Base-by-base conservation (phyloP, 2,888 invertebrate species). In the Ashinkailepas kermadecensis region DNA sequence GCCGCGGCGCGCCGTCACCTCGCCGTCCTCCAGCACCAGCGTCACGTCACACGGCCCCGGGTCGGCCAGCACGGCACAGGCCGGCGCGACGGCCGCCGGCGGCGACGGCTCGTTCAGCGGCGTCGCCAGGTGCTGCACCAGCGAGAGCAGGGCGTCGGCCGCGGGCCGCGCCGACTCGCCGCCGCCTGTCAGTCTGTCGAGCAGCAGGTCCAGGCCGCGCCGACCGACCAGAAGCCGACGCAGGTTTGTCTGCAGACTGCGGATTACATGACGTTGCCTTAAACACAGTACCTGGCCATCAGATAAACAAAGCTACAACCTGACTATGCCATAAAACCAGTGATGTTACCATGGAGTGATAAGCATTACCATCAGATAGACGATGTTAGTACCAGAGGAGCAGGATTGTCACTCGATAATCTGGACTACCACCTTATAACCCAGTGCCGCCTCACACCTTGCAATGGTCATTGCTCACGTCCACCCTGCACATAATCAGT, bases 1-100 rank as follows among this genome's bases (percentile, higher is more conserved):
- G 15, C 12, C 58, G 13, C 79, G 58, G 4, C 58, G 58, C n/a
- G 79, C 79, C 12, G 58, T 8, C 58, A 79, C 79, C 58, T 59
- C 58, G 13, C 79, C 79, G 79, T 79, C 79, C 0, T n/a, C n/a
- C 58, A 79, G 23, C 57, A 79, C 79, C 58, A 79, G 79, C 12
- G 79, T 79, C 13, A 79, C n/a, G 25, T 79, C 79, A 2, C 7
- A 0, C 15, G 58, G n/a, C 13, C 10, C 23, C 79, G 12, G 23
- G 6, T 79, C 79, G 79, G 12, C n/a, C 23, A 15, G 7, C 58
- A 25, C 23, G 15, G 3, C 58, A 9, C 79, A 79, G 15, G 12
- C 21, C 57, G 57, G 11, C 11, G 57, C 57, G 10, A 6, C 57
- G 9, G 57, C 23, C 57, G 57, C 56, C n/a, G 74, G 39, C 25